These are phyloP conservation scores for Eumacrocentrus americanus DNA, from an alignment of 2,888 invertebrate genomes.

Conservation along the genomic window DNA sequence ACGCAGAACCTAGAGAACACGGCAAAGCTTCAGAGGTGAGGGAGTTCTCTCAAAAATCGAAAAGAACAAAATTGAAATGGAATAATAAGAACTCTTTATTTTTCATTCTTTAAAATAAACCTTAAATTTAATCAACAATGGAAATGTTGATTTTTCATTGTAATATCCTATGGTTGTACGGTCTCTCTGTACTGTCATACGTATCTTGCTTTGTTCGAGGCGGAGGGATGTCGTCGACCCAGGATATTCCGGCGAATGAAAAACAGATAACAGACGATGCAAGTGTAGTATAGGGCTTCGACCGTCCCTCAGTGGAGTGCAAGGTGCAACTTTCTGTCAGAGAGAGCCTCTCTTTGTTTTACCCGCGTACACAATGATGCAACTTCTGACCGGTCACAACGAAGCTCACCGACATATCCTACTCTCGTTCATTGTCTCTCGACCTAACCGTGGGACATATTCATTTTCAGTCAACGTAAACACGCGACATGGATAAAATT, in stretches of 20 bases:
- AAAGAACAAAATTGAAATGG: too few relatives aligned
- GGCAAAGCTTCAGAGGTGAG: too few relatives aligned
- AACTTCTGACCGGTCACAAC: constrained; percentile 16
- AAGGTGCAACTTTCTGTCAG: constrained; percentile 20
- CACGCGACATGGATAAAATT: constrained; percentile 8
- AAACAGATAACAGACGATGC: constrained; percentile 11
- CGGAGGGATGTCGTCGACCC: too few relatives aligned
- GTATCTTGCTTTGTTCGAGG: neutral
- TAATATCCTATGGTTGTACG: neutral
- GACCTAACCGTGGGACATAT: neutral
- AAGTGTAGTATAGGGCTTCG: constrained; percentile 10
- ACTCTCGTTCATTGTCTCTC: neutral
- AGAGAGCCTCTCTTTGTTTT: constrained; percentile 11
- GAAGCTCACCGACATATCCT: neutral
- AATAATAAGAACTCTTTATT: too few relatives aligned
- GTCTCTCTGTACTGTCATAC: neutral
- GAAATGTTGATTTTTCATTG: too few relatives aligned
- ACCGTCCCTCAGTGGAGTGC: neutral
- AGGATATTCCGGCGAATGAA: constrained; percentile 6
- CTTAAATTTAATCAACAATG: too few relatives aligned
- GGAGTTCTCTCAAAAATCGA: too few relatives aligned
- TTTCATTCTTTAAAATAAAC: too few relatives aligned
- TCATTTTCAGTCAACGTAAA: constrained; percentile 3
- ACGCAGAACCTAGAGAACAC: too few relatives aligned
- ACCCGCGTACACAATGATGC: constrained; percentile 14